Percentiles rank a stretch among this genome's conserved stretches.
Conservation (phyloP, 2,113 vertebrate genomes). For the Actenoides hombroni region DNA sequence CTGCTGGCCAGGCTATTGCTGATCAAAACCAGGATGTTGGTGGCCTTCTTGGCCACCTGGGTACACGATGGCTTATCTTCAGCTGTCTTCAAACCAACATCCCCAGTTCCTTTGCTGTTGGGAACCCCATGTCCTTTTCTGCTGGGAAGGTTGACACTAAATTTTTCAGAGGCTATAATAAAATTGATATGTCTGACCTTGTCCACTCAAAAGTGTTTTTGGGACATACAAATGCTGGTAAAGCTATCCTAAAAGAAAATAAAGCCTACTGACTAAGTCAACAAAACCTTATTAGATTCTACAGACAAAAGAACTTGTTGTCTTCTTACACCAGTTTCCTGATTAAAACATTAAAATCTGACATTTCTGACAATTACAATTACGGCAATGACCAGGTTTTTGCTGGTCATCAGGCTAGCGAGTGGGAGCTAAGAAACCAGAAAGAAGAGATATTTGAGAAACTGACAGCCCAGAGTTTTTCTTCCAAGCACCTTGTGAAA, state of each 20-base stretch:
- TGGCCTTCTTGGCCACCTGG: background rate
- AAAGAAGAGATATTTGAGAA: background rate
- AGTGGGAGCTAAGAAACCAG: background rate
- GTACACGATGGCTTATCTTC: background rate
- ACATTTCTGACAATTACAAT: background rate
- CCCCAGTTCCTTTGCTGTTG: too few relatives aligned
- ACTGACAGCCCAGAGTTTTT: background rate
- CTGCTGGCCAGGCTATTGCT: background rate
- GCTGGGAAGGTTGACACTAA: background rate
- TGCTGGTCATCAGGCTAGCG: background rate
- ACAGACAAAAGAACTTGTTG: background rate
- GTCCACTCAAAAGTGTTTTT: background rate
- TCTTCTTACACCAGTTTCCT: background rate
- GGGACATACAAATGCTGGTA: background rate
- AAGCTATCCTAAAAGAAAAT: background rate
- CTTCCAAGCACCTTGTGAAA: background rate
- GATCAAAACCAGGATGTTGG: background rate
- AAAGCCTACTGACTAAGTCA: background rate
- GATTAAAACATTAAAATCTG: background rate
- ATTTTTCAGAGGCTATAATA: background rate
- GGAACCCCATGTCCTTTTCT: background rate
- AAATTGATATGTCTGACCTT: background rate
- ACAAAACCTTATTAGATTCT: background rate
- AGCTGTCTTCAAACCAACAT: background rate
- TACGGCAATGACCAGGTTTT: background rate